A percentile compares a stretch with the other conserved stretches of the same genome.
Conservation (phyloP, 2,113 vertebrate species). For the Canis aureus region DNA sequence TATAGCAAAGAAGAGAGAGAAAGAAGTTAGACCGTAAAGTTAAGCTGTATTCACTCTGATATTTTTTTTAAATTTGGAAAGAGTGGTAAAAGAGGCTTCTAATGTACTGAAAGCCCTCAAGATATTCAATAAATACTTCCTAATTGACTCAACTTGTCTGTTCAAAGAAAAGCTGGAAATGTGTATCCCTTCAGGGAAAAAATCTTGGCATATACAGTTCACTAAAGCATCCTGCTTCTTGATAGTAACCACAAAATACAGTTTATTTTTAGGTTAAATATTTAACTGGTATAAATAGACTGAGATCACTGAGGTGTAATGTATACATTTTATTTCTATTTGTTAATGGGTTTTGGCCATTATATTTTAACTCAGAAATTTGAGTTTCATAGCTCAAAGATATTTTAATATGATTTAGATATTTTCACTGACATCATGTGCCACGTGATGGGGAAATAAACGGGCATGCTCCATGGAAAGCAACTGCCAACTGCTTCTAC, state of each 20-base stretch:
- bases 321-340: conserved; percentile 37
- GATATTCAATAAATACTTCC: conserved; percentile 52
- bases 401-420: not conserved
- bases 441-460: not conserved
- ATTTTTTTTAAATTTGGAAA: not conserved
- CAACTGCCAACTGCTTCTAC: not conserved
- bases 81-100: not conserved
- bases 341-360: conserved; percentile 41
- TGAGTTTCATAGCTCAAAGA: not conserved
- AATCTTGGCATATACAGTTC: not conserved
- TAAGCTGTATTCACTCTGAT: conserved; percentile 37
- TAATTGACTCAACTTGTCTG: conserved; percentile 42
- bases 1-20: not conserved
- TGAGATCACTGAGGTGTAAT: not conserved
- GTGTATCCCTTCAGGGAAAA: conserved; percentile 20
- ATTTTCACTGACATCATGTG: not conserved
- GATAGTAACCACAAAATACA: not conserved
- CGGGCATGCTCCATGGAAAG: not conserved
- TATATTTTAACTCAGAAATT: not conserved
- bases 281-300: conserved; percentile 43
- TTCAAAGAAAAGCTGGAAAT: conserved; percentile 49
- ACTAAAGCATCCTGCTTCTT: conserved; percentile 21
- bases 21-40: conserved; percentile 19
- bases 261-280: conserved; percentile 59
- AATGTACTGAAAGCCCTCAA: not conserved